These are phyloP conservation scores for Babylonia areolata DNA, from an alignment of 1,140 invertebrate species.

Conservation along the genomic window DNA sequence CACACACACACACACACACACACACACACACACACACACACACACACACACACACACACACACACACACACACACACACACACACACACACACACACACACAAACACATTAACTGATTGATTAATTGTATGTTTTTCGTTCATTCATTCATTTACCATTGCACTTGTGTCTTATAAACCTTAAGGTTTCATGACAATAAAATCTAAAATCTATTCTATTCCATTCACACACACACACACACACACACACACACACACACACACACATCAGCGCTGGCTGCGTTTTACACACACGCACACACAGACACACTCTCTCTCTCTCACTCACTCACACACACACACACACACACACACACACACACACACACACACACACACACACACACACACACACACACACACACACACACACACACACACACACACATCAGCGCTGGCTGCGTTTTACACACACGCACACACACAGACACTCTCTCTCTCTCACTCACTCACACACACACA, in stretches of 20 bases:
- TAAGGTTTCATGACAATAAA: too few relatives aligned
- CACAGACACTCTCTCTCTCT: not conserved
- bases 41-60: constrained; percentile 46
- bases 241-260: too few relatives aligned
- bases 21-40: constrained; percentile 47
- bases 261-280: too few relatives aligned
- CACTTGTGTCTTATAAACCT: too few relatives aligned
- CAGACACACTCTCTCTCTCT: not conserved
- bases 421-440: too few relatives aligned
- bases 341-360: constrained; percentile 22
- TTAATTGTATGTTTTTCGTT: too few relatives aligned
- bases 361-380: constrained; percentile 26
- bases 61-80: constrained; percentile 42
- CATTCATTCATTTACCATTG: too few relatives aligned
- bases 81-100: constrained; percentile 25
- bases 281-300: not conserved
- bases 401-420: not conserved
- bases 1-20: constrained; percentile 42
- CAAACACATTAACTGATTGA: too few relatives aligned
- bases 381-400: not conserved
- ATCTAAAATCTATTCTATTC: too few relatives aligned
- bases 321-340: not conserved
- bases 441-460: not conserved
- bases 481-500: not conserved
- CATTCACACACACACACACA: too few relatives aligned